Percentiles rank a stretch among this genome's conserved stretches.
phyloP scores from a whole-genome alignment of 1,140 invertebrate species.

The Drosophila pectinifera region DNA sequence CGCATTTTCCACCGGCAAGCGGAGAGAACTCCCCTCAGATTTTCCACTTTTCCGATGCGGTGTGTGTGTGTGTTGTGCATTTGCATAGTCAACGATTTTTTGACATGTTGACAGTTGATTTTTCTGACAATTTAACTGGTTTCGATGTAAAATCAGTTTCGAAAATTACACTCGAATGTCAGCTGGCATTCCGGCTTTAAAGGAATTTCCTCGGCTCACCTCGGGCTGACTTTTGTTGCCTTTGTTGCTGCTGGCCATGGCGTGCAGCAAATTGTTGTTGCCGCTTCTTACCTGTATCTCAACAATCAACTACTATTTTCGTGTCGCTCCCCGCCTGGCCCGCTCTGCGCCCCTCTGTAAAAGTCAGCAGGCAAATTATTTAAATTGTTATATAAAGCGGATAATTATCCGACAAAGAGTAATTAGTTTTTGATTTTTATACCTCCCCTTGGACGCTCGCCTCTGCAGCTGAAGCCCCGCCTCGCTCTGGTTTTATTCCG shows the following conservation, averaged over 20 bases:
- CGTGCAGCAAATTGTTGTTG: slow-evolving; percentile 77
- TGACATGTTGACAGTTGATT: slow-evolving; percentile 85
- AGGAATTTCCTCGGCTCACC: slow-evolving; percentile 69
- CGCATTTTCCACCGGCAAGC: slow-evolving; percentile 34
- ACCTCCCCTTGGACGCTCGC: neutral
- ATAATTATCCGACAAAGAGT: slow-evolving; percentile 67
- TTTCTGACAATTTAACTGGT: slow-evolving; percentile 85
- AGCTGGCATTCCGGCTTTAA: slow-evolving; percentile 71
- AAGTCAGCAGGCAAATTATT: slow-evolving; percentile 77
- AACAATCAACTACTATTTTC: slow-evolving; percentile 65
- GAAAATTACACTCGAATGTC: slow-evolving; percentile 80
- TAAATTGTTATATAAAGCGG: slow-evolving; percentile 77
- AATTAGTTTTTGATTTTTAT: slow-evolving; percentile 65
- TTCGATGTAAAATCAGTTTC: slow-evolving; percentile 85
- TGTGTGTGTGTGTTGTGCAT: slow-evolving; percentile 64
- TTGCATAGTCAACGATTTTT: slow-evolving; percentile 84
- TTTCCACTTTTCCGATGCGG: slow-evolving; percentile 22
- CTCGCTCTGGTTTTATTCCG: neutral
- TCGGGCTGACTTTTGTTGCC: slow-evolving; percentile 23
- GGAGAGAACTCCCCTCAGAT: neutral
- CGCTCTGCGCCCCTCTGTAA: slow-evolving; percentile 6
- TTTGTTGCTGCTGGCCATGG: slow-evolving; percentile 66
- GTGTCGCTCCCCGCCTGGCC: slow-evolving; percentile 8
- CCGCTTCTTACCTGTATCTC: slow-evolving; percentile 44
- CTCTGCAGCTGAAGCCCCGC: neutral